Evolutionary conservation across 2,888 invertebrate genomes (phyloP).

Genomic region (Cantharis lateralis): DNA sequence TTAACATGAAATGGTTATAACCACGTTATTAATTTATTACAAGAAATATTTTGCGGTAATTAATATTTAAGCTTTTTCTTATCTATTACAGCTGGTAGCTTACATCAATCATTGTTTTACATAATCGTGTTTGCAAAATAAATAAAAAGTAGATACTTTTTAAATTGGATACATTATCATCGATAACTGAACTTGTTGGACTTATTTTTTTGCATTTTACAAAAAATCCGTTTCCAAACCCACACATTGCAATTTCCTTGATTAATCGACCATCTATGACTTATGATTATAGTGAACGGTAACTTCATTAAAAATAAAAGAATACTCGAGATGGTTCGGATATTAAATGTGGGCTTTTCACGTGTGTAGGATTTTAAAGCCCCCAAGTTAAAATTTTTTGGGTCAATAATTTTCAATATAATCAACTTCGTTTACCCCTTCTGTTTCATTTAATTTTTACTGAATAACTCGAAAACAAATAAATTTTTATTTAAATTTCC

Average conservation of each 20-base stretch:
- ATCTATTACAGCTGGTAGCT: not conserved
- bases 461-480: too few relatives aligned
- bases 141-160: not conserved
- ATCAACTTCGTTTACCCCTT: not conserved
- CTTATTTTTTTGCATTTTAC: not conserved
- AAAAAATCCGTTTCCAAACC: not conserved
- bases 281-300: not conserved
- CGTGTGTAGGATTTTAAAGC: not conserved
- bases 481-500: too few relatives aligned
- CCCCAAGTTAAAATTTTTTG: not conserved
- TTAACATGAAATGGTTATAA: not conserved
- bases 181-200: not conserved
- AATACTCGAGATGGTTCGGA: not conserved
- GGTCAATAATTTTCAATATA: not conserved
- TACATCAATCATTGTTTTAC: not conserved
- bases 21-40: not conserved
- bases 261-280: conserved; percentile 6
- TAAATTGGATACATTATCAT: not conserved
- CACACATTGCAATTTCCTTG: conserved; percentile 3
- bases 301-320: conserved; percentile 8
- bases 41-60: not conserved
- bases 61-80: not conserved
- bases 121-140: not conserved
- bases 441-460: too few relatives aligned
- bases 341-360: not conserved